A percentile compares a stretch with the other conserved stretches of the same genome.
phyloP scores from a whole-genome alignment of 2,113 vertebrate species.

The Callionymus lyra region DNA sequence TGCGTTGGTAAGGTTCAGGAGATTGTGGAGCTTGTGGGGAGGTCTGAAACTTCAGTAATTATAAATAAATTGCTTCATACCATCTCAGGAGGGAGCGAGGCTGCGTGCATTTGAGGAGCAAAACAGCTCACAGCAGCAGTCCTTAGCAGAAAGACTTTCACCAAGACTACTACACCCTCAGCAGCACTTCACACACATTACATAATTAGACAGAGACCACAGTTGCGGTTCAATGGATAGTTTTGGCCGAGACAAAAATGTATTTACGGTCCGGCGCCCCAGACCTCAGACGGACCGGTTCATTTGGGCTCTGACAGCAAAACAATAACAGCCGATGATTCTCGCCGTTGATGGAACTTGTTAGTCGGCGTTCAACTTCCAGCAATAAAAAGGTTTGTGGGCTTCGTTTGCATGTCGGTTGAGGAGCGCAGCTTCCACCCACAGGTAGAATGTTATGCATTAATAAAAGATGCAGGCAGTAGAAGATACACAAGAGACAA shows the following conservation, averaged over 20 bases:
- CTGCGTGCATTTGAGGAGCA: constrained; percentile 20
- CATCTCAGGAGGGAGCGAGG: constrained; percentile 8
- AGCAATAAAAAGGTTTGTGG: no score
- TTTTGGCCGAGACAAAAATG: constrained; percentile 34
- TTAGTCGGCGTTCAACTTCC: no score
- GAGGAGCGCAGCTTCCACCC: constrained; percentile 36
- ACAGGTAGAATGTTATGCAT: constrained; percentile 32
- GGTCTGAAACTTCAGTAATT: constrained; percentile 27
- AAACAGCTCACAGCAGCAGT: constrained; percentile 20
- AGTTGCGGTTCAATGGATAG: constrained; percentile 32
- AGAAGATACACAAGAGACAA: constrained; percentile 14
- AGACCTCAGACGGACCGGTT: constrained; percentile 14
- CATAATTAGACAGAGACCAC: constrained; percentile 45
- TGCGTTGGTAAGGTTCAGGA: constrained; percentile 9
- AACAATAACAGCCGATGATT: no score
- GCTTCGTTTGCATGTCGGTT: neutral
- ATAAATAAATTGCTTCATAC: constrained; percentile 30
- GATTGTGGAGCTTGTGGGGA: constrained; percentile 23
- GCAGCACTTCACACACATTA: constrained; percentile 44
- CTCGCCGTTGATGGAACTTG: no score
- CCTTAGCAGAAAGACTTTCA: constrained; percentile 25
- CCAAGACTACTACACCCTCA: constrained; percentile 34
- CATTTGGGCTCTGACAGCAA: no score
- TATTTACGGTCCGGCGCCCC: constrained; percentile 29
- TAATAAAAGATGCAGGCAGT: constrained; percentile 33